phyloP scores from a whole-genome alignment of 2,888 invertebrate genomes.

The Harpagoxenus sublaevis region DNA sequence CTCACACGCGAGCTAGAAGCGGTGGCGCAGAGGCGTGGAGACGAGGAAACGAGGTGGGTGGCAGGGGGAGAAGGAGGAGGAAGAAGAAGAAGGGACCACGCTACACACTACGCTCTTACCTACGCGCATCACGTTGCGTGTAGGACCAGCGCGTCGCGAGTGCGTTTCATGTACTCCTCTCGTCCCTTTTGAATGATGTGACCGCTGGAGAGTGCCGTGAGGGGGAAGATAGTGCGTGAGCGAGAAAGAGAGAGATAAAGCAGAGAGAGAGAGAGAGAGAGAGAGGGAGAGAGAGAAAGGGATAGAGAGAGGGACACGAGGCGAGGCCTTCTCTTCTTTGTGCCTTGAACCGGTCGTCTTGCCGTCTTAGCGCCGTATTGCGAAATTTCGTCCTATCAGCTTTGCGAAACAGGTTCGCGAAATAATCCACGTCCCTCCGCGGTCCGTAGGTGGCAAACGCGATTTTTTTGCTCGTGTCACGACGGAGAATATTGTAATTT shows the following conservation, averaged over 20 bases:
- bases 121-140: conserved; percentile 66
- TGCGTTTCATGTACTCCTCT: conserved; percentile 71
- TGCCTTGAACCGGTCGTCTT: conserved; percentile 78
- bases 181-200: conserved; percentile 71
- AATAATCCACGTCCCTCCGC: conserved; percentile 1
- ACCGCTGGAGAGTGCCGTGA: conserved; percentile 64
- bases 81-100: conserved; percentile 34
- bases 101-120: conserved; percentile 50
- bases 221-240: conserved; percentile 8
- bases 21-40: conserved; percentile 31
- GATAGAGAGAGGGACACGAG: conserved; percentile 46
- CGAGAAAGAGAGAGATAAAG: background rate
- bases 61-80: background rate
- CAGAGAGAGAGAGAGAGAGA: background rate
- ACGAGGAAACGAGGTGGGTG: background rate
- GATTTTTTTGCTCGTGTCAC: background rate
- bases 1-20: conserved; percentile 53
- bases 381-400: conserved; percentile 79
- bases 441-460: background rate
- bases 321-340: conserved; percentile 70
- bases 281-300: background rate
- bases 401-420: conserved; percentile 39
- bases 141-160: conserved; percentile 68
- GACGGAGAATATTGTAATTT: background rate
- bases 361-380: conserved; percentile 77